Percentiles rank a stretch among this genome's conserved stretches.
Conservation (phyloP, 1,140 invertebrate genomes). For the Magallana angulata region DNA sequence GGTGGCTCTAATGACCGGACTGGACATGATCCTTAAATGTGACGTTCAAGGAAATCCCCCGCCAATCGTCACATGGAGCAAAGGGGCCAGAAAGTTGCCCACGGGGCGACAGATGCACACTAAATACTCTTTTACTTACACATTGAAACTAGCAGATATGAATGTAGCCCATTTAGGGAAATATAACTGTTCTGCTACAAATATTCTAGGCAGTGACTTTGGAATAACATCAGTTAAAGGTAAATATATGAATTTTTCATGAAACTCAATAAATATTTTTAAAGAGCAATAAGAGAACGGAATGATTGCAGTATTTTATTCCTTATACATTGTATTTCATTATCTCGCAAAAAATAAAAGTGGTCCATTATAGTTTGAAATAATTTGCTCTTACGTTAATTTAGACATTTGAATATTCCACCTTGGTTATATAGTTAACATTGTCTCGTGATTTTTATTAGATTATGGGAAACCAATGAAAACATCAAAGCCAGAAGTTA, state of each 20-base stretch:
- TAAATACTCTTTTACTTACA: not conserved
- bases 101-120: not conserved
- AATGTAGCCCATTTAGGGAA: not conserved
- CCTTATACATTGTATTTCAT: too few species aligned
- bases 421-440: too few species aligned
- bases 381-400: too few species aligned
- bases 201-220: not conserved
- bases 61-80: not conserved
- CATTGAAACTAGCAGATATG: not conserved
- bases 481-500: not conserved
- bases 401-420: too few species aligned
- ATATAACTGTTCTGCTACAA: not conserved
- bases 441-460: not conserved
- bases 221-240: conserved; percentile 5
- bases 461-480: not conserved
- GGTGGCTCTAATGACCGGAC: conserved; percentile 3
- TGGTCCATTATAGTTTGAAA: too few species aligned
- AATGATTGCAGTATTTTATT: too few species aligned
- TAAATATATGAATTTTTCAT: not conserved
- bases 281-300: too few species aligned
- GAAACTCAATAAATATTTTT: too few species aligned
- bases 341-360: too few species aligned
- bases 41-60: conserved; percentile 12
- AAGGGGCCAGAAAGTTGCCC: not conserved
- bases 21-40: not conserved